Evolutionary conservation across 2,797 vertebrate species (phyloP), one percentile per base, ranked within the genome.

Genomic region (Iguana delicatissima): DNA sequence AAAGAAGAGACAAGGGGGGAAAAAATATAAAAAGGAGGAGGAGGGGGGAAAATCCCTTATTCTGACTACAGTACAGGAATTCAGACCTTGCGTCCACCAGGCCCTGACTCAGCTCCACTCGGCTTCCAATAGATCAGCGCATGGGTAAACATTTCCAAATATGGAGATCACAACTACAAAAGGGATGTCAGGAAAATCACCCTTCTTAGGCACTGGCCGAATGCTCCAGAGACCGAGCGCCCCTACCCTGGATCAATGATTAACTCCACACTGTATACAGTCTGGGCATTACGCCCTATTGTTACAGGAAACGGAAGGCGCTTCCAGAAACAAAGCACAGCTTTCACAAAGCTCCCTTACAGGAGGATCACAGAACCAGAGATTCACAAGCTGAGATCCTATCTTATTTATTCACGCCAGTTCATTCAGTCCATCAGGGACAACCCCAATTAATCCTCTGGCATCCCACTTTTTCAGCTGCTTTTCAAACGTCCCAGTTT

Each of bases 111-210:
- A 99, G 98, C 98, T 98, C 97, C 97, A 98, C 97, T 98, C 98
- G 98, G 96, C 98, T 98, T 98, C 97, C 98, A 98, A 98, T 98
- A 98, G 98, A 98, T 98, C 98, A 98, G 98, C 97, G 97, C 96
- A 97, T 98, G 98, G 98, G 98, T 99, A 99, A 99, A 99, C 99
- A 99, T 99, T 99, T 98, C 99, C 99, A 99, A 99, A 99, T 99
- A 99, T 99, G 99, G 99, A 98, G 98, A 99, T 98, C 98, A 96
- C 96, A 97, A 97, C 98, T 97, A 98, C 88, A 97, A 97, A 97
- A 98, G 98, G 67, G 98, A 98, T 98, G 98, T 98, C 97, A 98
- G 77, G 46, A 98, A 98, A 97, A 95, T 96, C 95, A 95, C 94
- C 96, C 97, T 96, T 95, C 96, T 96, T 97, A 97, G 98, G 94